Evolutionary conservation across 92 coral and sea anemone genomes (phyloP), one percentile per base, ranked within the genome.

Genomic region (Actinernus sp.): DNA sequence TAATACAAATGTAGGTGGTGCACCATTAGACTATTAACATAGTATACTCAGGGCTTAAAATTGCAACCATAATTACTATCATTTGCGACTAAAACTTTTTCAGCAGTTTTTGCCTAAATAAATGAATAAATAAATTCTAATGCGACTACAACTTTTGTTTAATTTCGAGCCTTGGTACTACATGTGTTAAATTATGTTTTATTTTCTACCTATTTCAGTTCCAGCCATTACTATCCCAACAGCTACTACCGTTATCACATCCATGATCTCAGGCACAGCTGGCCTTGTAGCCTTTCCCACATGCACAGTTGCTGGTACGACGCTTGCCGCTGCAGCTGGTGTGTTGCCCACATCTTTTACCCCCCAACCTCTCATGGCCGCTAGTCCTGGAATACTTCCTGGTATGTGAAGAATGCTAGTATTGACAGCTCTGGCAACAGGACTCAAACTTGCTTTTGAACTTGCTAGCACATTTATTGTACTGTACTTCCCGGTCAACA

Each of bases 251-350:
- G 98, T 93, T 28, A 82, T 93, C 39, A 83, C 94, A 16, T 81
- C 96, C 17, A 45, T 45, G 25, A 76, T 92, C 26, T 89, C 89
- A 11, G 93, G 90, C 22, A 73, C 97, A 45, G 97, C 91, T 24
- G 94, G 97, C 14, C 68, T 93, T 67, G 97, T 93, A 7, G 97
- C 98, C 28, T 71, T 93, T 16, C 98, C 98, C 3, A 88, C 97
- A 34, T n/a, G n/a, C n/a, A 76, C 79, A 40, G 86, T 73, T 11
- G 79, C 79, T 20, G 79, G 65, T 27, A 82, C 88, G 25, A 71
- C 91, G 1, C 71, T 84, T 31, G 88, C 92, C 2, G 93, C 98
- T 24, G 88, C 92, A 1, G 93, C 98, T 24, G 97, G 98, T 32
- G 86, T 93, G 31, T 71, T 93, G 55, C 83, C 96, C 2, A 85